Percentiles rank a stretch among this genome's conserved stretches.
Evolutionary conservation across 2,888 invertebrate species (phyloP).

Genomic region (Tanaodytes sp.): DNA sequence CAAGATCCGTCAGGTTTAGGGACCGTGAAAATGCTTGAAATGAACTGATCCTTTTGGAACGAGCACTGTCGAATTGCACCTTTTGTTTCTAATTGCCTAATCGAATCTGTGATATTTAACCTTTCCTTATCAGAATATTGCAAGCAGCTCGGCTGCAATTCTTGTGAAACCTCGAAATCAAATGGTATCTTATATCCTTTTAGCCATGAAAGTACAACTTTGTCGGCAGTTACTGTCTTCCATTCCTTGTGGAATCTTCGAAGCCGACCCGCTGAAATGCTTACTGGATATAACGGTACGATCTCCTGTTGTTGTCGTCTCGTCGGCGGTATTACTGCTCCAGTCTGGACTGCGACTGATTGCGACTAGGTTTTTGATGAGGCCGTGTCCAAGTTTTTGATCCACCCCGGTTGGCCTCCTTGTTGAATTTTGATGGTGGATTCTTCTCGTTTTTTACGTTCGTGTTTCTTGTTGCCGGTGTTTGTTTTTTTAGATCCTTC

Average conservation of each 20-base stretch:
- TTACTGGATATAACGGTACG: slow-evolving; percentile 3
- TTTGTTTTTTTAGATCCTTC: slow-evolving; percentile 21
- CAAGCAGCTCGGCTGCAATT: not conserved
- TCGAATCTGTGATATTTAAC: not conserved
- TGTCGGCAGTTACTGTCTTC: slow-evolving; percentile 24
- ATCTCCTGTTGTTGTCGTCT: no score
- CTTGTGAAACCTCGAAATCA: slow-evolving; percentile 1
- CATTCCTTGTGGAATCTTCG: not conserved
- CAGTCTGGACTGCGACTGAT: no score
- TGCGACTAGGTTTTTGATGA: no score
- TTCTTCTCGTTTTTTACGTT: slow-evolving; percentile 46
- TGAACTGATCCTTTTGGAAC: slow-evolving; percentile 26
- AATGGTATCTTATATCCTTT: slow-evolving; percentile 39
- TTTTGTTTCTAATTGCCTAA: slow-evolving; percentile 17
- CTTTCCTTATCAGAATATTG: not conserved
- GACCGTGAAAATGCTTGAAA: slow-evolving; percentile 36
- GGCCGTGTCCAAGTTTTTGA: no score
- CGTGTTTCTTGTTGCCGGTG: not conserved
- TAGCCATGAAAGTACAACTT: slow-evolving; percentile 29
- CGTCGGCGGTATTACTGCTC: no score
- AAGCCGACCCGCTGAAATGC: not conserved
- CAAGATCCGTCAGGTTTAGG: no score
- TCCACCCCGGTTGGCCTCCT: no score
- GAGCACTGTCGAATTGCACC: slow-evolving; percentile 22
- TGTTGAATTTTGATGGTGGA: no score